These are phyloP conservation scores for Oreochromis mossambicus DNA, from an alignment of 2,797 vertebrate species.

Conservation along the genomic window DNA sequence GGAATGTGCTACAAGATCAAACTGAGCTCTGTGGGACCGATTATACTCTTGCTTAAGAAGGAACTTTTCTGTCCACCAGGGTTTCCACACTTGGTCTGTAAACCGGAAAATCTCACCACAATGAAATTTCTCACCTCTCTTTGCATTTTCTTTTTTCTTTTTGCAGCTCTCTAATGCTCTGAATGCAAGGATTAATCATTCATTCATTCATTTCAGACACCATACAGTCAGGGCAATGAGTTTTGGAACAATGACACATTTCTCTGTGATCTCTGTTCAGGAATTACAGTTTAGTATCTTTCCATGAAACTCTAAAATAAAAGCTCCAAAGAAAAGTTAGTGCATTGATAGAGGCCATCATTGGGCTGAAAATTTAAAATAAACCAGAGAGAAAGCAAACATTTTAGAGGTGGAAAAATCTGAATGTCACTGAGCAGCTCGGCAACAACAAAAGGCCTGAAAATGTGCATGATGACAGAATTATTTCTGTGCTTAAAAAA, in stretches of 20 bases:
- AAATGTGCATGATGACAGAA: neutral
- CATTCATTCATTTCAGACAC: neutral
- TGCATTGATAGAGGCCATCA: neutral
- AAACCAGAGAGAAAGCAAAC: neutral
- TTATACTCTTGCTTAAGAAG: neutral
- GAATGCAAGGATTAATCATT: neutral
- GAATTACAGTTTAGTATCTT: neutral
- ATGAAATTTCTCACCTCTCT: neutral
- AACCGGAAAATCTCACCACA: neutral
- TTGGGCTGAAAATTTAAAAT: neutral
- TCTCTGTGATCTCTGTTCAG: neutral
- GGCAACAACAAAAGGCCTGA: neutral
- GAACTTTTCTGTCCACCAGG: neutral
- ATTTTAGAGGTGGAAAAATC: neutral
- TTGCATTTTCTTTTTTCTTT: neutral
- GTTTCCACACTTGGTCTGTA: neutral
- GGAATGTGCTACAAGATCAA: neutral
- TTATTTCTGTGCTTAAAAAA: neutral
- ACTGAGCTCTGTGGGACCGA: neutral
- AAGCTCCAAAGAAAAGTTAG: neutral
- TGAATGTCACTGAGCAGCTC: neutral
- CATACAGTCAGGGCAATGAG: neutral
- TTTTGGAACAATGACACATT: neutral
- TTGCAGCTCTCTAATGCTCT: neutral
- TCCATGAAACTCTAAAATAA: neutral